These are phyloP conservation scores for Myrmophylax atrothorax DNA, from an alignment of 2,113 vertebrate species.

Conservation along the genomic window DNA sequence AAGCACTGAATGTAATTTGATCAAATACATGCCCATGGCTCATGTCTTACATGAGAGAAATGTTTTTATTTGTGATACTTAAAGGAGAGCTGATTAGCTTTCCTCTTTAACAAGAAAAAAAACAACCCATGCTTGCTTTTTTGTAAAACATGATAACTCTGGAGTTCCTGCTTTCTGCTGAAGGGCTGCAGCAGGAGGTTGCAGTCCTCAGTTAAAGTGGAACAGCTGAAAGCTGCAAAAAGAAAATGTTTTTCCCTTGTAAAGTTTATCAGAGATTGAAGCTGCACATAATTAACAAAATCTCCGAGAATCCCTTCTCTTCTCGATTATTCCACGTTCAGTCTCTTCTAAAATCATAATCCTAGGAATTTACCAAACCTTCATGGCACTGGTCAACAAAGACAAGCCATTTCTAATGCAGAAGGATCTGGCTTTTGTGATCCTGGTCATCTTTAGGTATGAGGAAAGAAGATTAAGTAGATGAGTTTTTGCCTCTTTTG, in stretches of 20 bases:
- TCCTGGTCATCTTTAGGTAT: neutral
- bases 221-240: neutral
- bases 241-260: neutral
- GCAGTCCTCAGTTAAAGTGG: neutral
- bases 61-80: slow-evolving; percentile 5
- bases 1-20: neutral
- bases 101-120: neutral
- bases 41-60: neutral
- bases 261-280: slow-evolving; percentile 6
- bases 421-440: neutral
- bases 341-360: slow-evolving; percentile 6
- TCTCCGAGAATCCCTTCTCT: neutral
- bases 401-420: neutral
- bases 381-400: neutral
- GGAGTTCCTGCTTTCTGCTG: neutral
- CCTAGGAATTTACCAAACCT: neutral
- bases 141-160: neutral
- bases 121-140: neutral
- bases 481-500: neutral
- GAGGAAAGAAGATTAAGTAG: slow-evolving; percentile 19
- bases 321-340: neutral
- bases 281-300: neutral
- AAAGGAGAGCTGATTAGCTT: neutral
- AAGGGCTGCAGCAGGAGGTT: neutral
- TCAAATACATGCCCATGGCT: neutral